These are phyloP conservation scores for Oeneis ivallda DNA, from an alignment of 2,888 invertebrate genomes.

Conservation along the genomic window DNA sequence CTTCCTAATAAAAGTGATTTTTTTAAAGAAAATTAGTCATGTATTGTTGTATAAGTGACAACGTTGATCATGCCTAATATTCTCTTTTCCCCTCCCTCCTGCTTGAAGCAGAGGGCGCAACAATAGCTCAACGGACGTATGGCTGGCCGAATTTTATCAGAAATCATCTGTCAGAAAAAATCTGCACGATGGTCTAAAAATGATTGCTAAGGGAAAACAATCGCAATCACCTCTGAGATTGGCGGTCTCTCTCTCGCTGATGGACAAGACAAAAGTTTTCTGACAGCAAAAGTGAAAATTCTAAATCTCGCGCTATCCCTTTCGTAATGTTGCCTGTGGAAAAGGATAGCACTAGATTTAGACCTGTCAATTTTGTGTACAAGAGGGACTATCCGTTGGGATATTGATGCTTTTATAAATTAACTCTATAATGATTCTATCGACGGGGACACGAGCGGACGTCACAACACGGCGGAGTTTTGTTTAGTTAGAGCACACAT, in stretches of 20 bases:
- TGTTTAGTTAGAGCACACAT: constrained; percentile 31
- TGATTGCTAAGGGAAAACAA: too few relatives aligned
- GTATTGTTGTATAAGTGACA: background rate
- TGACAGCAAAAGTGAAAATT: too few relatives aligned
- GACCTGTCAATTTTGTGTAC: too few relatives aligned
- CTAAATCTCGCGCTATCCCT: too few relatives aligned
- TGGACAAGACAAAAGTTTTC: too few relatives aligned
- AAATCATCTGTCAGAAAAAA: background rate
- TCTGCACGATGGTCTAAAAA: background rate
- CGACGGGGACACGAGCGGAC: constrained; percentile 72
- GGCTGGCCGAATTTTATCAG: too few relatives aligned
- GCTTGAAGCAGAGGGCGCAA: background rate
- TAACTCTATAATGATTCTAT: constrained; percentile 21
- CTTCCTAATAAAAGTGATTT: background rate
- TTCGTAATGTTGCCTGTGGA: too few relatives aligned
- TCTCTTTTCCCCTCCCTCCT: too few relatives aligned
- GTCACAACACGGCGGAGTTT: constrained; percentile 72
- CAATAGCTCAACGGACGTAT: background rate
- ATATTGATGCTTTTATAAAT: background rate
- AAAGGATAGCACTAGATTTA: too few relatives aligned
- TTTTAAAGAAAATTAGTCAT: background rate
- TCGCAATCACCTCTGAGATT: too few relatives aligned
- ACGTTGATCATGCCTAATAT: too few relatives aligned
- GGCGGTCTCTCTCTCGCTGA: too few relatives aligned
- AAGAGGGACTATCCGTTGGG: background rate